A percentile compares a stretch with the other conserved stretches of the same genome.
Conservation (phyloP, 2,888 invertebrate species). For the Eupeodes latifasciatus region DNA sequence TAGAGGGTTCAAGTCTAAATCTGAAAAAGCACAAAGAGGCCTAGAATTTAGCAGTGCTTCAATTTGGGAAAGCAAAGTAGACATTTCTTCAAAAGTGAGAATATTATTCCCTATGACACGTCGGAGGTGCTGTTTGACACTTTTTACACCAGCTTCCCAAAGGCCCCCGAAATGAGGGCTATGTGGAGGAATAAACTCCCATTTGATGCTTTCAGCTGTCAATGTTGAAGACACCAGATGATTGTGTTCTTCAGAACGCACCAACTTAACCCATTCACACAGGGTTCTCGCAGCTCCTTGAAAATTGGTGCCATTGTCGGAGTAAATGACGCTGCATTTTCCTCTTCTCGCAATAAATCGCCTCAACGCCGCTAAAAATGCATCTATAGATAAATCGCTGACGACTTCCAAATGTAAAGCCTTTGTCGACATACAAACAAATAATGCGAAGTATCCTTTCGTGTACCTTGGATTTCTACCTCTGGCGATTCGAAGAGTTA, state of each 20-base stretch:
- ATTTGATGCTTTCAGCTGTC: not conserved
- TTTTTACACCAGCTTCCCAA: too few species aligned
- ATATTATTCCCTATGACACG: not conserved
- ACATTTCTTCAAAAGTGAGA: not conserved
- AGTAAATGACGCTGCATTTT: too few species aligned
- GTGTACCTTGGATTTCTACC: not conserved
- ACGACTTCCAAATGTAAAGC: not conserved
- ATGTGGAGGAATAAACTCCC: conserved; percentile 8
- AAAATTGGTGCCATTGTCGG: conserved; percentile 14
- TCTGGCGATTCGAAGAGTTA: not conserved
- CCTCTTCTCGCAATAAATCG: conserved; percentile 23
- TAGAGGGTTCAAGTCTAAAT: conserved; percentile 17
- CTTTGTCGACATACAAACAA: conserved; percentile 19
- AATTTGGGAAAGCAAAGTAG: conserved; percentile 7
- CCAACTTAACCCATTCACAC: not conserved
- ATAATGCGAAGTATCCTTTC: conserved; percentile 9
- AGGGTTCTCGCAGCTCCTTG: not conserved
- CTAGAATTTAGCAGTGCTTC: not conserved
- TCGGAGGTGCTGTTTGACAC: not conserved
- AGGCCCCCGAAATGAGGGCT: not conserved
- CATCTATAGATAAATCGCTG: not conserved
- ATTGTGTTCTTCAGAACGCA: not conserved
- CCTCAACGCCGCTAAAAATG: not conserved
- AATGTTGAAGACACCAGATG: not conserved
- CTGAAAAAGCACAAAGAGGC: not conserved